These are phyloP conservation scores for Hydractinia echinata DNA, from an alignment of 30 jellyfish, hydroid and myxozoan species.

Conservation along the genomic window DNA sequence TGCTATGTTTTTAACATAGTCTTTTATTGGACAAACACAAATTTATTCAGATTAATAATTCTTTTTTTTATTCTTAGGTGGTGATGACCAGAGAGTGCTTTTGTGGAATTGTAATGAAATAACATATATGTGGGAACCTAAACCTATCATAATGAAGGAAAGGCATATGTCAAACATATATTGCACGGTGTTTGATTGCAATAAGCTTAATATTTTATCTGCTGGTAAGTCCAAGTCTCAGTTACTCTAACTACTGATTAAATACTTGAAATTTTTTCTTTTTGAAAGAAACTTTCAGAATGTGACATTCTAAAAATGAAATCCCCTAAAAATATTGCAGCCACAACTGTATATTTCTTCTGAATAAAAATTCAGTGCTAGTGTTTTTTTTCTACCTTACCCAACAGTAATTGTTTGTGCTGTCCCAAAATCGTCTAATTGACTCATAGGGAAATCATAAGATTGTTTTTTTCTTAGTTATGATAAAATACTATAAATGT, in stretches of 20 bases:
- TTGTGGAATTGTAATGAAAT: conserved; percentile 60
- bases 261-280: neutral
- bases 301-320: neutral
- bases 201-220: conserved; percentile 47
- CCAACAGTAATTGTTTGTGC: no score
- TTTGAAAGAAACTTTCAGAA: neutral
- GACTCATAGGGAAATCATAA: no score
- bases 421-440: no score
- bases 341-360: no score
- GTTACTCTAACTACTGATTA: neutral
- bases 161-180: conserved; percentile 72
- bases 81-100: conserved; percentile 81
- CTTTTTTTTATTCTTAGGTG: conserved; percentile 46
- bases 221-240: conserved; percentile 45
- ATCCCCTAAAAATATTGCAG: no score
- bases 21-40: no score
- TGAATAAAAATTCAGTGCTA: no score
- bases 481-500: no score
- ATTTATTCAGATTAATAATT: neutral
- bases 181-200: conserved; percentile 62
- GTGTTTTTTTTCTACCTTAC: no score
- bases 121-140: neutral
- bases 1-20: no score
- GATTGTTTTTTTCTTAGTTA: no score
- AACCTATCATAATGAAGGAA: conserved; percentile 43